Base-by-base conservation (phyloP, 2,888 invertebrate species). In the Melitaea athalia region DNA sequence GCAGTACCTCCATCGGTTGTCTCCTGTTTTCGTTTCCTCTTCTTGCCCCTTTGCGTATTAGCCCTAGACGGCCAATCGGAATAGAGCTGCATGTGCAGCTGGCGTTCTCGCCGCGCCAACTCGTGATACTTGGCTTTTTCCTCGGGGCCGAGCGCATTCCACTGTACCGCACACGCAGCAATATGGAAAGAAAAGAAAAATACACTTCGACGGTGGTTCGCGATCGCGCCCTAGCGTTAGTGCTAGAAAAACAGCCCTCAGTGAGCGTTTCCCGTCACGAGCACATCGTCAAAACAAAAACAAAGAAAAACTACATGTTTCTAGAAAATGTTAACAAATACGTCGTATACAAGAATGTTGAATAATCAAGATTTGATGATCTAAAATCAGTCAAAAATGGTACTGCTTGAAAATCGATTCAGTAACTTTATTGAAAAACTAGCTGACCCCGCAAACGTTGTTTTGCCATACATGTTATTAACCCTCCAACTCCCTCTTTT, bases 111-210 rank as follows among this genome's bases (percentile, higher is more conserved):
- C 92, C 98, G 95, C 88, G 99, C 99, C 96, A 98, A 95, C 94
- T 99, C 99, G 95, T 99, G 99, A 96, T 99, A 99, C 95, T 99
- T 99, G 94, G 98, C 97, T 95, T 99, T 99, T 95, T 99, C 99
- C 94, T 98, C 98, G 94, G 98, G 97, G 93, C 98, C 98, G 95
- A 99, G 96, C 93, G 98, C 98, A 95, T 99, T 99, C 99, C 99
- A 99, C 98, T 99, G 93, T 91, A 92, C 89, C 90, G 90, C 90
- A 86, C 87, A 93, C 53, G 53, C 53, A 14, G 53, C 53, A 55
- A 55, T 55, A 55, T 92, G 92, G 91, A 93, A 93, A 93, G 81
- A 92, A 93, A 91, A 92, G 89, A 92, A 88, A 93, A 89, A 89
- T 90, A 89, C 91, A 89, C 89, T 87, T 89, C 83, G 90, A 88